phyloP scores from a whole-genome alignment of 2,797 vertebrate genomes.

The Tarsius wallacei region DNA sequence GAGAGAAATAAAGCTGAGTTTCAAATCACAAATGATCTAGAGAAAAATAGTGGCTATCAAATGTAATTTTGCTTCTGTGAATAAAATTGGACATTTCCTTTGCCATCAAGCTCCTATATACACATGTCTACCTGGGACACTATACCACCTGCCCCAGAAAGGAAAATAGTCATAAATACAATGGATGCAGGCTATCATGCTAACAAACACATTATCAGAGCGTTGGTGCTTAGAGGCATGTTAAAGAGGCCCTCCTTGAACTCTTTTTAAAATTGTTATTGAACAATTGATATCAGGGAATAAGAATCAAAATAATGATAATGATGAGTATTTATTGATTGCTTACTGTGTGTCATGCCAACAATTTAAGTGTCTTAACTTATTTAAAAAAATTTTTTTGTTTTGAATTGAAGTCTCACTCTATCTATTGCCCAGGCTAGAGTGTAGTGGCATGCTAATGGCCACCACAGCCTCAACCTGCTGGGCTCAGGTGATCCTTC shows the following conservation, averaged over 20 bases:
- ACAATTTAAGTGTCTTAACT: background rate
- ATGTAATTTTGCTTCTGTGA: slow-evolving; percentile 29
- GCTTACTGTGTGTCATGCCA: background rate
- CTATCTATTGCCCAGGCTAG: too few species aligned
- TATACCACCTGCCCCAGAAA: background rate
- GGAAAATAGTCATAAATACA: background rate
- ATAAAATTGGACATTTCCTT: background rate
- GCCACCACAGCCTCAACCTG: too few species aligned
- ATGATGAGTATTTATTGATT: slow-evolving; percentile 3
- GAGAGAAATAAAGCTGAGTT: slow-evolving; percentile 48
- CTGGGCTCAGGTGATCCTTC: too few species aligned
- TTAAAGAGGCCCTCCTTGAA: background rate
- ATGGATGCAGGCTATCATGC: background rate
- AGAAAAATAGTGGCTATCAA: slow-evolving; percentile 40
- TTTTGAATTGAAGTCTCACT: too few species aligned
- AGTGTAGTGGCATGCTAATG: too few species aligned
- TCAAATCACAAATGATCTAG: slow-evolving; percentile 19
- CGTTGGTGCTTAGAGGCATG: background rate
- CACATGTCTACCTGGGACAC: background rate
- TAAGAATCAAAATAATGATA: slow-evolving; percentile 47
- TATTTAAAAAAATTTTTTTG: too few species aligned
- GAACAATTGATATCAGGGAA: background rate
- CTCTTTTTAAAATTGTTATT: background rate
- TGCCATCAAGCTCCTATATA: background rate
- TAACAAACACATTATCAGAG: background rate